Conservation (phyloP, 35 echinoderm and acorn worm genomes). For the Ophiothrix spiculata region DNA sequence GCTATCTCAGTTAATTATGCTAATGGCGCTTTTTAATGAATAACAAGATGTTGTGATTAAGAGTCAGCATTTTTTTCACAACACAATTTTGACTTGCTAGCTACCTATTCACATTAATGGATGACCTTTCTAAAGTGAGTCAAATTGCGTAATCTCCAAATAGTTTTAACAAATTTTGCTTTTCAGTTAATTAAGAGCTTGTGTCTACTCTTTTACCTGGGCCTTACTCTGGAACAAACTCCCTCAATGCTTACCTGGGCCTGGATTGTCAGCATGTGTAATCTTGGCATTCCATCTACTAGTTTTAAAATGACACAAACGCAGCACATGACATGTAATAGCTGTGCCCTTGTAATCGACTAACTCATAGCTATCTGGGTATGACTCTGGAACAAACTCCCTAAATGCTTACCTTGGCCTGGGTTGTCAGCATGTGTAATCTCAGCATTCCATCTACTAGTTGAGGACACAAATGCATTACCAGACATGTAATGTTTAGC, state of each 20-base stretch:
- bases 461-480: conserved; percentile 80
- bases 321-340: conserved; percentile 85
- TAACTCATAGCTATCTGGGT: too few relatives aligned
- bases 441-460: conserved; percentile 81
- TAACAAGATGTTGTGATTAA: too few relatives aligned
- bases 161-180: too few relatives aligned
- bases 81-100: too few relatives aligned
- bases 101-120: too few relatives aligned
- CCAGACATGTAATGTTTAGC: conserved; percentile 99
- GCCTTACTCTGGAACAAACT: too few relatives aligned
- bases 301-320: conserved; percentile 86
- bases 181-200: too few relatives aligned
- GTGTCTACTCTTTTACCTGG: too few relatives aligned
- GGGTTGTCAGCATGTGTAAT: conserved; percentile 54
- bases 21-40: not conserved
- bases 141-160: too few relatives aligned
- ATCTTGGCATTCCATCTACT: conserved; percentile 83
- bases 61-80: too few relatives aligned
- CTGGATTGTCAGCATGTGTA: conserved; percentile 54
- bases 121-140: too few relatives aligned
- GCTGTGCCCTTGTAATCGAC: conserved; percentile 65
- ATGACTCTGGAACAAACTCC: not conserved
- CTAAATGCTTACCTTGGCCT: conserved; percentile 71
- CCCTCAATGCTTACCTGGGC: conserved; percentile 71
- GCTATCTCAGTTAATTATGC: not conserved